Conservation (phyloP, 1,140 invertebrate species). For the Drosophila sp. region DNA sequence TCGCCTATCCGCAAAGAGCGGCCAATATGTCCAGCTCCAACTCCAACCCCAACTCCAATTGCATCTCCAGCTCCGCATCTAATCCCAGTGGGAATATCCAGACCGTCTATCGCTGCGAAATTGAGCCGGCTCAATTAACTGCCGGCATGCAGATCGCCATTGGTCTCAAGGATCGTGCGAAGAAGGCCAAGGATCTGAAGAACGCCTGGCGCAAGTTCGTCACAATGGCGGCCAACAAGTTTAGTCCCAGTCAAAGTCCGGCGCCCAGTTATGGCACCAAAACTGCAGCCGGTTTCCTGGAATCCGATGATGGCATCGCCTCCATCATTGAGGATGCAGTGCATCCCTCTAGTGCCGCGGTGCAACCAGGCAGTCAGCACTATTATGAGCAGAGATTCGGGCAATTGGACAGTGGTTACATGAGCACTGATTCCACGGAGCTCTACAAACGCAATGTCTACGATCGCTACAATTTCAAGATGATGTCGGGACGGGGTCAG, state of each 20-base stretch:
- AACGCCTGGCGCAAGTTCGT: slow-evolving; percentile 85
- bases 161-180: slow-evolving; percentile 78
- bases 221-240: slow-evolving; percentile 81
- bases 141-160: slow-evolving; percentile 84
- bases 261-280: slow-evolving; percentile 74
- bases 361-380: slow-evolving; percentile 63
- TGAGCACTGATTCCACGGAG: slow-evolving; percentile 90
- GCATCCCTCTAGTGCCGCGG: slow-evolving; percentile 13
- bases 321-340: slow-evolving; percentile 77
- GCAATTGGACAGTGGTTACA: slow-evolving; percentile 88
- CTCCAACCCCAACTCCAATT: slow-evolving; percentile 6
- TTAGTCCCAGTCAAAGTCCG: slow-evolving; percentile 79
- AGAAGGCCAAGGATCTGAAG: slow-evolving; percentile 83
- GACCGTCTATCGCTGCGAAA: slow-evolving; percentile 82
- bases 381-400: slow-evolving; percentile 81
- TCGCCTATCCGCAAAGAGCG: slow-evolving; percentile 78
- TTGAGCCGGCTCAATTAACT: slow-evolving; percentile 75
- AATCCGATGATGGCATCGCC: slow-evolving; percentile 79
- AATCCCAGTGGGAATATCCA: slow-evolving; percentile 54
- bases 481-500: slow-evolving; percentile 65
- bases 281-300: slow-evolving; percentile 57
- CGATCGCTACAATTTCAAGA: slow-evolving; percentile 83
- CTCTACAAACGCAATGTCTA: slow-evolving; percentile 79
- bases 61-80: slow-evolving; percentile 23
- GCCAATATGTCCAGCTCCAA: slow-evolving; percentile 40